These are phyloP conservation scores for Spilarctia lutea DNA, from an alignment of 2,888 invertebrate genomes.

Conservation along the genomic window DNA sequence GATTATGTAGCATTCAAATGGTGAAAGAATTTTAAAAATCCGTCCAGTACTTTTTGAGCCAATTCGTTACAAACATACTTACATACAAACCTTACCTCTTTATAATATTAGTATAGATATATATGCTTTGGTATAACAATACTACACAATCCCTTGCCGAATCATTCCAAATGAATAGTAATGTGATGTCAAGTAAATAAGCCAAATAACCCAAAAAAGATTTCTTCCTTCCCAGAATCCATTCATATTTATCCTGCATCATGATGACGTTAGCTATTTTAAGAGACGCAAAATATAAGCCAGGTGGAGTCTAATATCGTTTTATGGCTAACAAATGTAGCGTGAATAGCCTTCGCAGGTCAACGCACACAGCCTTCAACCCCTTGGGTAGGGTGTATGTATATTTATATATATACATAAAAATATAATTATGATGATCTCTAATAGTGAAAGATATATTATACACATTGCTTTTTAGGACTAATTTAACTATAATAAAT, in stretches of 20 bases:
- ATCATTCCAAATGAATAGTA: background rate
- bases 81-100: too few relatives aligned
- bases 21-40: too few relatives aligned
- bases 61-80: too few relatives aligned
- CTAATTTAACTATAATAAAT: too few relatives aligned
- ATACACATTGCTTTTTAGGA: too few relatives aligned
- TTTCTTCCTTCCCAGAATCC: background rate
- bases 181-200: background rate
- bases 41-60: too few relatives aligned
- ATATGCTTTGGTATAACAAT: background rate
- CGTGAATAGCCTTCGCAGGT: constrained; percentile 41
- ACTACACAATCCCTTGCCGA: background rate
- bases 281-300: constrained; percentile 19
- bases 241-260: constrained; percentile 16
- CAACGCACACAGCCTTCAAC: constrained; percentile 36
- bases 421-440: background rate
- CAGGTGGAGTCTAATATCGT: constrained; percentile 40
- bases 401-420: constrained; percentile 30
- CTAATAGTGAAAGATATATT: too few relatives aligned
- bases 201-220: background rate
- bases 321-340: constrained; percentile 38
- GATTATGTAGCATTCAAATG: too few relatives aligned
- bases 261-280: constrained; percentile 22
- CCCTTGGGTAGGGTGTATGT: constrained; percentile 20
- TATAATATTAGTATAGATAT: too few relatives aligned